Conservation (phyloP, 2,797 vertebrate genomes). For the Catamblyrhynchus diadema region DNA sequence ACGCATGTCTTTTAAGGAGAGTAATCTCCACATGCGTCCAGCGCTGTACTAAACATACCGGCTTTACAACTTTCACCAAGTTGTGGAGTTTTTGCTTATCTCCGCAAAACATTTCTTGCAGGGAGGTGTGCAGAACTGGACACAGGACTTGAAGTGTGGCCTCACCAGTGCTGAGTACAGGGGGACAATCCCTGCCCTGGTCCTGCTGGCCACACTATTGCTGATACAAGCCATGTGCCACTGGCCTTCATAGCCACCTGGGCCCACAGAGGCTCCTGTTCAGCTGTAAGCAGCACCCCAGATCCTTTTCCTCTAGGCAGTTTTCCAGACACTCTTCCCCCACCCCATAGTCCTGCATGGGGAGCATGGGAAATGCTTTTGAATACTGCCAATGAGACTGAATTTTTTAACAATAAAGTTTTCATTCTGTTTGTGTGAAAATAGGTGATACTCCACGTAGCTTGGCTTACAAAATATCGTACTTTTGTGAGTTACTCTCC, state of each 20-base stretch:
- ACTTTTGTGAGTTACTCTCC: background rate
- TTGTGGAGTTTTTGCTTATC: too few species aligned
- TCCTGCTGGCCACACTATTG: background rate
- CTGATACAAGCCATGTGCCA: background rate
- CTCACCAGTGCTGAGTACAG: background rate
- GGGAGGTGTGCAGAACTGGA: background rate
- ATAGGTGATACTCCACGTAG: background rate
- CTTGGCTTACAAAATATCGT: background rate
- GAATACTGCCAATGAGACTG: background rate
- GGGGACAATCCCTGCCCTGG: background rate
- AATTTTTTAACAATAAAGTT: background rate
- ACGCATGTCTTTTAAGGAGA: too few species aligned
- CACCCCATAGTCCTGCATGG: background rate
- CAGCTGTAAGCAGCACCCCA: background rate
- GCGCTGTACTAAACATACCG: too few species aligned
- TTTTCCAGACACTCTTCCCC: background rate
- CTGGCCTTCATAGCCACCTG: background rate
- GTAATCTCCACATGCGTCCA: too few species aligned
- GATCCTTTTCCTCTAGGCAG: background rate
- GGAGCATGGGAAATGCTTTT: background rate
- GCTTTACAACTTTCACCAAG: too few species aligned
- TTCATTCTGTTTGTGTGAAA: background rate
- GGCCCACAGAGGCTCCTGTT: background rate
- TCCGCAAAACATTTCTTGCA: too few species aligned
- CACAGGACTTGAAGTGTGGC: background rate